Base-by-base conservation (phyloP, 2,113 vertebrate species). In the Epinephelus fuscoguttatus region DNA sequence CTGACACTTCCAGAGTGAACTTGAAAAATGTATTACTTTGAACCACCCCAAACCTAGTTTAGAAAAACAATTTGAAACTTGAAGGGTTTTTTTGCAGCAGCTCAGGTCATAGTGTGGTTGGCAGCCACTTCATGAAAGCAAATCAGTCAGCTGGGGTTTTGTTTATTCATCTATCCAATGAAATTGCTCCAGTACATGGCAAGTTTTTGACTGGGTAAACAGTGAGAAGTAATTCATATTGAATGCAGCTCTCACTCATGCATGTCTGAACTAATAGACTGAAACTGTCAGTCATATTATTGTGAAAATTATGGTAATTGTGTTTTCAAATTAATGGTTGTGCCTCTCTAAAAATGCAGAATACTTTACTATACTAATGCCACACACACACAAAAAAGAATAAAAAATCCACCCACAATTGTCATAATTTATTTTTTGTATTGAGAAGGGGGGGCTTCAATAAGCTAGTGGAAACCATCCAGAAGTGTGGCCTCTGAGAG, bases 11-110 rank as follows among this genome's bases (percentile, higher is more conserved):
- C 42, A 71, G 70, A 70, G 78, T 75, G 77, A 84, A 81, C 64
- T 68, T 89, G 70, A 87, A 82, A 88, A 89, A 85, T 78, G 68
- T 47, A 71, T 88, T 68, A 82, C 69, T 83, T 56, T 81, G 59
- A 87, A 84, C 47, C 53, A n/a, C 40, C 53, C 13, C 6, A 18
- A 75, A 82, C 66, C 25, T 37, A 56, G 62, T 78, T 90, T 72
- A 59, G 37, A 77, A 66, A 90, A 88, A 84, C 78, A 37, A 69
- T 83, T 70, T 67, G 63, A 81, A 86, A 71, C 33, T 75, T 82
- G 53, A 84, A 66, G 63, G 19, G 17, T 4, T 50, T 12, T 61
- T 57, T 73, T 49, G 53, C 68, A 68, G 53, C 62, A 47, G 78
- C 37, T 70, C 30, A 47, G 63, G 60, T 84, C 83, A 71, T 8